Evolutionary conservation across 2,888 invertebrate genomes (phyloP).

Genomic region (Creontiades dilutus): DNA sequence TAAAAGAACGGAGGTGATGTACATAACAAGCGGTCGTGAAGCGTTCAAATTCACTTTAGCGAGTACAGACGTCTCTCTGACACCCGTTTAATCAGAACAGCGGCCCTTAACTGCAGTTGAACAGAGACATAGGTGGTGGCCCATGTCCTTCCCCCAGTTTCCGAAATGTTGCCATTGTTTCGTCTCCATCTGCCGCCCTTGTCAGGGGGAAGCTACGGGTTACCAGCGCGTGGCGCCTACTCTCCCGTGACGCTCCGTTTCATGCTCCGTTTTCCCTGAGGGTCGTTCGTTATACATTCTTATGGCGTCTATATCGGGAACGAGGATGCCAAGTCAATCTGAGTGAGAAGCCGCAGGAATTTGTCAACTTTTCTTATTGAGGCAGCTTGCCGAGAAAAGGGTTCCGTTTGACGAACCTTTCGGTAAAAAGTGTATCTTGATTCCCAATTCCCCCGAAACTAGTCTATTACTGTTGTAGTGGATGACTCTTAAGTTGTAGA

Average conservation of each 20-base stretch:
- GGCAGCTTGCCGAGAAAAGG: too few species aligned
- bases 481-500: too few species aligned
- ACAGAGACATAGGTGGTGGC: neutral
- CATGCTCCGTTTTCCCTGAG: constrained; percentile 22
- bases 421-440: too few species aligned
- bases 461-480: too few species aligned
- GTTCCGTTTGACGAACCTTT: too few species aligned
- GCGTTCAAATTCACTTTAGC: neutral
- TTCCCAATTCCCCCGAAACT: too few species aligned
- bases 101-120: neutral
- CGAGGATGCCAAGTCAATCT: neutral
- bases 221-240: constrained; percentile 17
- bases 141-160: neutral
- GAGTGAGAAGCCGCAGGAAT: neutral
- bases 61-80: neutral
- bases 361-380: too few species aligned
- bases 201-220: constrained; percentile 11
- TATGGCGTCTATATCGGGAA: neutral
- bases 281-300: neutral
- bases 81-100: neutral
- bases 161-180: constrained; percentile 18
- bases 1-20: too few species aligned
- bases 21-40: too few species aligned
- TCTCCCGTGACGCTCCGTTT: constrained; percentile 21
- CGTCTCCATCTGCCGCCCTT: constrained; percentile 32